Percentiles rank a stretch among this genome's conserved stretches.
Conservation (phyloP, 2,113 vertebrate genomes). For the Scartelaos histophorus region DNA sequence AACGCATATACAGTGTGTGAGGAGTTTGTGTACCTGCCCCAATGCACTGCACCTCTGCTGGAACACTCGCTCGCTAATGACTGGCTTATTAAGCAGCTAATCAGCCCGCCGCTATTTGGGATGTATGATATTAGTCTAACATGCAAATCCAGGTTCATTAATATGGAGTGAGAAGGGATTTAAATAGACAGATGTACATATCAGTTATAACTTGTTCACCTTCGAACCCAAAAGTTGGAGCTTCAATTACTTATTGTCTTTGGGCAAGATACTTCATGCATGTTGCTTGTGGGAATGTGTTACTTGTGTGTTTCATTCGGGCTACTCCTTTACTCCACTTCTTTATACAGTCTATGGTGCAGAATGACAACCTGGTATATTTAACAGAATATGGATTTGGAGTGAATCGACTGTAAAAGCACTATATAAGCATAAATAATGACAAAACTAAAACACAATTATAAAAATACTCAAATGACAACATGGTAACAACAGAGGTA, state of each 20-base stretch:
- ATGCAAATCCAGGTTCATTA: conserved; percentile 1
- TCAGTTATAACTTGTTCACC: neutral
- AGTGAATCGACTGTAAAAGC: no score
- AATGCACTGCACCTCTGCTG: neutral
- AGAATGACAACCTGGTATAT: no score
- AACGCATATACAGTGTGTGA: neutral
- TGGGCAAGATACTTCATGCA: no score
- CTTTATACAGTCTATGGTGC: no score
- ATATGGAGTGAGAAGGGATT: neutral
- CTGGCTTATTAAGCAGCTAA: conserved; percentile 5
- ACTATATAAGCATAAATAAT: no score
- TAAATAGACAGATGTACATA: neutral
- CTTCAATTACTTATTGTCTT: neutral
- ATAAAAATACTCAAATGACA: no score
- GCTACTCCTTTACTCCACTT: no score
- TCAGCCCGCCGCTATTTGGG: conserved; percentile 3
- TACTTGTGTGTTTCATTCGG: no score
- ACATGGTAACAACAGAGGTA: no score
- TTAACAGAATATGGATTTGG: no score
- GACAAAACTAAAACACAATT: no score
- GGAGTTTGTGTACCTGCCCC: neutral
- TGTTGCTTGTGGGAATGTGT: no score
- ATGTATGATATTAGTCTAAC: neutral
- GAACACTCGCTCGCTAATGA: neutral
- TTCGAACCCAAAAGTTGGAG: neutral